A percentile compares a stretch with the other conserved stretches of the same genome.
These are phyloP conservation scores for Ormyrus rosae DNA, from an alignment of 2,888 invertebrate species.

Conservation along the genomic window DNA sequence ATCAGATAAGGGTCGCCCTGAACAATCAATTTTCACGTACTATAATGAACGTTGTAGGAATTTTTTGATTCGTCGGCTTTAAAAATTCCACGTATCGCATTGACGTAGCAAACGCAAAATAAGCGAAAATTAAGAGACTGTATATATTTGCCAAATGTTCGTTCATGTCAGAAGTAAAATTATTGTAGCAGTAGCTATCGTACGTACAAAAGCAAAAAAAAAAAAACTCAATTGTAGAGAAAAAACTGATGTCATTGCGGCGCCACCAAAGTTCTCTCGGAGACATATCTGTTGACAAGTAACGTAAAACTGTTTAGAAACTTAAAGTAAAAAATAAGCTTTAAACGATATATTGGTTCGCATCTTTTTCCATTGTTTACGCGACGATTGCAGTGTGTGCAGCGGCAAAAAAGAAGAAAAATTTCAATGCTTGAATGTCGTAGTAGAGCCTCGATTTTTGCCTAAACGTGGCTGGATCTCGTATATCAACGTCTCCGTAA, in stretches of 20 bases:
- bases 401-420: background rate
- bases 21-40: slow-evolving; percentile 27
- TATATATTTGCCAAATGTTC: slow-evolving; percentile 58
- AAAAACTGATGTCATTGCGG: background rate
- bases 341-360: background rate
- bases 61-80: slow-evolving; percentile 36
- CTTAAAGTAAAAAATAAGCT: slow-evolving; percentile 12
- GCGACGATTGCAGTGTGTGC: slow-evolving; percentile 13
- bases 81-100: slow-evolving; percentile 9
- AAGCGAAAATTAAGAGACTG: slow-evolving; percentile 49
- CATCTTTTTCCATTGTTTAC: background rate
- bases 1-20: slow-evolving; percentile 11
- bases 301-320: slow-evolving; percentile 15
- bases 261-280: slow-evolving; percentile 6
- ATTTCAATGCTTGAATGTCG: slow-evolving; percentile 28
- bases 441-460: slow-evolving; percentile 20
- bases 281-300: slow-evolving; percentile 19
- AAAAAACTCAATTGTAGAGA: slow-evolving; percentile 12
- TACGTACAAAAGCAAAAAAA: slow-evolving; percentile 37
- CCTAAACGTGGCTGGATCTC: slow-evolving; percentile 17
- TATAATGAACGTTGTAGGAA: slow-evolving; percentile 47
- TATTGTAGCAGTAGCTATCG: slow-evolving; percentile 56
- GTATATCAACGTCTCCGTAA: slow-evolving; percentile 2
- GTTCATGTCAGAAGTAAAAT: slow-evolving; percentile 49
- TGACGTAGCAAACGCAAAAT: slow-evolving; percentile 22